Conservation (phyloP, 2,113 vertebrate genomes). For the Myxocyprinus asiaticus region DNA sequence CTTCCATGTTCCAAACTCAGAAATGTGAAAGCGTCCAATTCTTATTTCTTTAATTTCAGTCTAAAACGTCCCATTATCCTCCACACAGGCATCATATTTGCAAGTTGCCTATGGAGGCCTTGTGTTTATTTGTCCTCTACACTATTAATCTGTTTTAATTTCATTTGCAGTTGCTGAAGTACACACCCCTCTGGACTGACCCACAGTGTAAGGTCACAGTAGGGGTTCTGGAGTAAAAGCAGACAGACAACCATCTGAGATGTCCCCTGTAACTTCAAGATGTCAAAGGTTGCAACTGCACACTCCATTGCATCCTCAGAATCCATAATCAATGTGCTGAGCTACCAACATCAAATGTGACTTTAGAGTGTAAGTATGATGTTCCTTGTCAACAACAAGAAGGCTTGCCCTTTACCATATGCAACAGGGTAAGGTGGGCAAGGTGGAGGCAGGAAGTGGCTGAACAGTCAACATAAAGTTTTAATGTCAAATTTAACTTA, state of each 20-base stretch:
- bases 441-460: no score
- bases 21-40: neutral
- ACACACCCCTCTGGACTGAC: conserved; percentile 23
- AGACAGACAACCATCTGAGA: conserved; percentile 18
- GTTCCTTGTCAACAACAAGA: no score
- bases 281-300: conserved; percentile 12
- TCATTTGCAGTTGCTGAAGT: conserved; percentile 47
- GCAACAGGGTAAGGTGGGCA: no score
- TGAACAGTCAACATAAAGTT: no score
- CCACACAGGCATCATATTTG: conserved; percentile 20
- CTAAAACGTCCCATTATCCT: conserved; percentile 14
- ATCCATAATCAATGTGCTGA: neutral
- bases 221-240: conserved; percentile 4
- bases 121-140: conserved; percentile 30
- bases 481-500: no score
- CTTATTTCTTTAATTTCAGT: neutral
- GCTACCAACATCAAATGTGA: neutral
- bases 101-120: neutral
- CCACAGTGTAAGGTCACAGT: neutral
- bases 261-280: neutral
- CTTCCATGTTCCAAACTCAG: neutral
- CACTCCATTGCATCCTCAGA: neutral
- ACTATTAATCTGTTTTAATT: conserved; percentile 44
- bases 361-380: neutral
- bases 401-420: no score